Conservation (phyloP, 2,888 invertebrate genomes). For the Drosophila lacicola region DNA sequence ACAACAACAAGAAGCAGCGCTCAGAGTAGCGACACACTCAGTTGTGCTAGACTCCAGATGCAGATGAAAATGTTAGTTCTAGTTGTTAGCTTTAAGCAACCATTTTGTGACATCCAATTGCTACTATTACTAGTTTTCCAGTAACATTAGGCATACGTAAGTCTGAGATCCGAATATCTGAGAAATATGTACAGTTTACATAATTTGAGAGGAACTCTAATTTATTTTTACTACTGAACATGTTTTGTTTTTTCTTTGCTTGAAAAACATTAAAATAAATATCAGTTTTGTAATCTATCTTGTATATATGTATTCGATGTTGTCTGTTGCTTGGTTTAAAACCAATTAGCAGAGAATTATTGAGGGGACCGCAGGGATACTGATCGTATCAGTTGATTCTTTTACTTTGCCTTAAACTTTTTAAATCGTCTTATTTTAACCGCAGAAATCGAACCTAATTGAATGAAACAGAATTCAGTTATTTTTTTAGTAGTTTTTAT, state of each 20-base stretch:
- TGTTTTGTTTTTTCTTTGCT: slow-evolving; percentile 38
- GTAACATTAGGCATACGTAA: slow-evolving; percentile 32
- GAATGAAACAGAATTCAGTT: neutral
- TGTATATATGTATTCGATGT: neutral
- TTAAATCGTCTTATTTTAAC: too few species aligned
- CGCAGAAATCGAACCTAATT: too few species aligned
- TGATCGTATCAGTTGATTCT: too few species aligned
- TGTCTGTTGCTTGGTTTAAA: neutral
- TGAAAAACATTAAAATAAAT: slow-evolving; percentile 46
- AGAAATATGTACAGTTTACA: slow-evolving; percentile 56
- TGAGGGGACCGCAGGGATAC: too few species aligned
- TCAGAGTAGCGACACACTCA: slow-evolving; percentile 48
- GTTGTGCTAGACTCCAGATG: slow-evolving; percentile 3
- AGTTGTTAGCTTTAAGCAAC: slow-evolving; percentile 67
- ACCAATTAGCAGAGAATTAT: too few species aligned
- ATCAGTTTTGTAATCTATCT: slow-evolving; percentile 53
- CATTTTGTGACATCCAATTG: slow-evolving; percentile 39
- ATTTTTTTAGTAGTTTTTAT: slow-evolving; percentile 56
- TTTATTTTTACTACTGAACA: slow-evolving; percentile 57
- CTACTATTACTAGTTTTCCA: slow-evolving; percentile 50
- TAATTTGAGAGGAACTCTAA: slow-evolving; percentile 57
- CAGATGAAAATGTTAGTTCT: slow-evolving; percentile 54
- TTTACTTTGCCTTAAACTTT: too few species aligned
- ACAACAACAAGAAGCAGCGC: slow-evolving; percentile 71
- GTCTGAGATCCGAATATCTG: slow-evolving; percentile 22